Conservation (phyloP, 2,113 vertebrate genomes). For the Ceyx cyanopectus region DNA sequence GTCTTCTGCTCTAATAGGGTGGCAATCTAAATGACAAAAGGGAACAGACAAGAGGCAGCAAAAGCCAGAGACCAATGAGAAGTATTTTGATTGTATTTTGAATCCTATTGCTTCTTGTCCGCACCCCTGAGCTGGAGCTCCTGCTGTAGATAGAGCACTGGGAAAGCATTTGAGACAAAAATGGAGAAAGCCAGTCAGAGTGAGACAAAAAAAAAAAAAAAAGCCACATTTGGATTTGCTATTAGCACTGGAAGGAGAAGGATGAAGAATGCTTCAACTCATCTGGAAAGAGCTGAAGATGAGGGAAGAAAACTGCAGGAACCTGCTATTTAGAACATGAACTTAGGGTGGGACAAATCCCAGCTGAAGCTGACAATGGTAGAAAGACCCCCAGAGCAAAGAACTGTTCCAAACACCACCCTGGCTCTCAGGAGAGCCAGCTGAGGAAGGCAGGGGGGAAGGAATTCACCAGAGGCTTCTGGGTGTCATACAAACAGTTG, state of each 20-base stretch:
- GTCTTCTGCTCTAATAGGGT: constrained; percentile 13
- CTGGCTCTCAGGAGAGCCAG: not conserved
- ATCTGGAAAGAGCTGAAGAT: not conserved
- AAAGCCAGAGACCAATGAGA: not conserved
- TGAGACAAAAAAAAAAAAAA: not conserved
- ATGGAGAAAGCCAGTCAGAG: not conserved
- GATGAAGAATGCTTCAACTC: not conserved
- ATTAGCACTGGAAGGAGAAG: not conserved
- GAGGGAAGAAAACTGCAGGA: not conserved
- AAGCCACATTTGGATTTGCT: not conserved
- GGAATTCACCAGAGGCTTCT: not conserved
- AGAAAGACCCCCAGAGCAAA: not conserved
- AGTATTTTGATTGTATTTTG: constrained; percentile 34
- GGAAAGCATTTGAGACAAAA: not conserved
- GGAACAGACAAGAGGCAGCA: not conserved
- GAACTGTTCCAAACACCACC: not conserved
- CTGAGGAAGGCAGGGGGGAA: not conserved
- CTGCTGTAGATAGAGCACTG: not conserved
- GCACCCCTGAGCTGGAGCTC: not conserved
- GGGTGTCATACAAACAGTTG: not conserved
- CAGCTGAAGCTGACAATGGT: not conserved
- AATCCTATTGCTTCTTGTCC: not conserved
- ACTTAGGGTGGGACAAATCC: not conserved
- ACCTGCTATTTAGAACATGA: not conserved
- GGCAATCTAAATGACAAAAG: constrained; percentile 26